phyloP scores from a whole-genome alignment of 1,140 invertebrate species.

The Proctacanthus coquilletti region DNA sequence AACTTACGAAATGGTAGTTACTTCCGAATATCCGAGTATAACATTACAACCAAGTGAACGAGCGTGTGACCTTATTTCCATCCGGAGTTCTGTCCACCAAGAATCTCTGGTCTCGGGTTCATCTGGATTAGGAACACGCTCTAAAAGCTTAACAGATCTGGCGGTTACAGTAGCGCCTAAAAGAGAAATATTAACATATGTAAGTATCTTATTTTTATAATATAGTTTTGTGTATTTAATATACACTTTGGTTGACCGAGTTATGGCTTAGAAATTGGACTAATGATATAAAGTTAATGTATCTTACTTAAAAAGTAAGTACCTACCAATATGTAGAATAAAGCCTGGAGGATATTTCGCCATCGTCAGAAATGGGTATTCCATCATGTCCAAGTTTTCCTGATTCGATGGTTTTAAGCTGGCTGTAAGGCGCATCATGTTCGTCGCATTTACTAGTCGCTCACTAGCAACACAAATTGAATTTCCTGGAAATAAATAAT shows the following conservation, averaged over 20 bases:
- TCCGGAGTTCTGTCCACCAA: constrained; percentile 91
- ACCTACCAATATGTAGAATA: constrained; percentile 69
- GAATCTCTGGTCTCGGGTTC: constrained; percentile 80
- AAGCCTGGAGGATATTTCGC: constrained; percentile 77
- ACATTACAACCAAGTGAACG: constrained; percentile 81
- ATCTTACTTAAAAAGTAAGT: background rate
- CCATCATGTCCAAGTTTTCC: constrained; percentile 64
- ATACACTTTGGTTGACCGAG: too few relatives aligned
- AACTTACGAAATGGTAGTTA: constrained; percentile 72
- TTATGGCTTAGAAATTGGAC: too few relatives aligned
- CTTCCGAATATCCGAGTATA: constrained; percentile 83
- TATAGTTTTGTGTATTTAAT: constrained; percentile 1
- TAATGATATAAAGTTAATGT: constrained; percentile 1
- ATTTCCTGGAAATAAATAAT: constrained; percentile 21
- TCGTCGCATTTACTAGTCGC: constrained; percentile 23
- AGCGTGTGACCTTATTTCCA: constrained; percentile 85
- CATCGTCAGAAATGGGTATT: constrained; percentile 94
- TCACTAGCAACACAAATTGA: constrained; percentile 28
- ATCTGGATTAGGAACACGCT: constrained; percentile 63
- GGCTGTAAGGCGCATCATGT: constrained; percentile 26
- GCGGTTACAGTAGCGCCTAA: constrained; percentile 72
- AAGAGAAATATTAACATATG: constrained; percentile 6
- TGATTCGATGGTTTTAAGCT: constrained; percentile 31
- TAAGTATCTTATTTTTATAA: constrained; percentile 1
- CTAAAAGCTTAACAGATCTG: constrained; percentile 74